Conservation (phyloP, 2,113 vertebrate genomes). For the Myanophis thanlyinensis region DNA sequence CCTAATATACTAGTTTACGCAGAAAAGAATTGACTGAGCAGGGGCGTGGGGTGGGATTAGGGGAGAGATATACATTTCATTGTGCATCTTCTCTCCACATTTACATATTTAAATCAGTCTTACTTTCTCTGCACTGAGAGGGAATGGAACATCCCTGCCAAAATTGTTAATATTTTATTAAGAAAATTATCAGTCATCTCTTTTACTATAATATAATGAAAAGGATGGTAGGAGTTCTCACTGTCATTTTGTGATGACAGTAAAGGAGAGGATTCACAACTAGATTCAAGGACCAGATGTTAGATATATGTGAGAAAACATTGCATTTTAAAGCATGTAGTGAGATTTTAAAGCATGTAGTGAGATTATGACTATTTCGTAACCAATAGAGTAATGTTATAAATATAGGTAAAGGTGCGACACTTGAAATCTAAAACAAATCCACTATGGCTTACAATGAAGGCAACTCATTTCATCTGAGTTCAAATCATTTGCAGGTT, state of each 20-base stretch:
- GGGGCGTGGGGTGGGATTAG: neutral
- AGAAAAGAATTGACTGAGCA: neutral
- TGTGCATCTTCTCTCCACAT: neutral
- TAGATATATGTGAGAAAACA: neutral
- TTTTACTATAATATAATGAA: neutral
- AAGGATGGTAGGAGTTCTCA: neutral
- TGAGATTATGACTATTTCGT: neutral
- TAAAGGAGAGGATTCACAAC: neutral
- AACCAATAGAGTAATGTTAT: neutral
- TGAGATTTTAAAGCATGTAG: neutral
- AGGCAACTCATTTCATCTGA: neutral
- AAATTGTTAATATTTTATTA: neutral
- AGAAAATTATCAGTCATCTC: neutral
- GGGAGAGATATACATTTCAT: neutral
- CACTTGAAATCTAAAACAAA: neutral
- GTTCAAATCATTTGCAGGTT: neutral
- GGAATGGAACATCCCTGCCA: neutral
- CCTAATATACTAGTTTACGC: neutral
- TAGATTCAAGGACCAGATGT: neutral
- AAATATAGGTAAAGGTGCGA: neutral
- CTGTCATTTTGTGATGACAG: neutral
- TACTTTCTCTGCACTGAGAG: neutral
- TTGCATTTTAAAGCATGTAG: neutral
- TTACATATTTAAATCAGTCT: neutral
- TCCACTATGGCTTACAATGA: neutral